Percentiles rank a stretch among this genome's conserved stretches.
Evolutionary conservation across 2,113 vertebrate genomes (phyloP).

Genomic region (Gambusia affinis): DNA sequence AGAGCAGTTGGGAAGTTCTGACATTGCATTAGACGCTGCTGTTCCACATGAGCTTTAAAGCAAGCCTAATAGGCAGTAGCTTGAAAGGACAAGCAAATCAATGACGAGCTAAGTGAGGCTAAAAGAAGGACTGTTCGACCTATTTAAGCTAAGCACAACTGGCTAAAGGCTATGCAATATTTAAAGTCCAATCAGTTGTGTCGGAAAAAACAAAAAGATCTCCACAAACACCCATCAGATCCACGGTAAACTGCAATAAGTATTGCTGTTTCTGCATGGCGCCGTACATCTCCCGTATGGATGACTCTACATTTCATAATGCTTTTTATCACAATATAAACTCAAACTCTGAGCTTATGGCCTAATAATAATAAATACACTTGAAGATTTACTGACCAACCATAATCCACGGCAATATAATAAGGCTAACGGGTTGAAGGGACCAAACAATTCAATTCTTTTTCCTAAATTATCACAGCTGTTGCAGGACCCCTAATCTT

Average conservation of each 20-base stretch:
- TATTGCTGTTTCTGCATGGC: too few relatives aligned
- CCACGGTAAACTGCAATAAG: neutral
- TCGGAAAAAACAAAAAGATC: neutral
- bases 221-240: slow-evolving; percentile 1
- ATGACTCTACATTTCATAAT: slow-evolving; percentile 13
- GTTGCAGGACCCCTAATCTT: neutral
- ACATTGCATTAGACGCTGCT: slow-evolving; percentile 58
- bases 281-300: slow-evolving; percentile 9
- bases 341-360: neutral
- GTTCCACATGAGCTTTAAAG: slow-evolving; percentile 59
- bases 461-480: neutral
- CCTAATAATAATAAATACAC: slow-evolving; percentile 20
- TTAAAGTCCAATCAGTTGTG: slow-evolving; percentile 33
- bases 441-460: neutral
- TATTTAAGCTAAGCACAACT: slow-evolving; percentile 43
- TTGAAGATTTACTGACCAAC: neutral
- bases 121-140: slow-evolving; percentile 41
- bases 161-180: slow-evolving; percentile 35
- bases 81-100: slow-evolving; percentile 67
- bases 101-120: slow-evolving; percentile 65
- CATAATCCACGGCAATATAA: neutral
- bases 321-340: slow-evolving; percentile 19
- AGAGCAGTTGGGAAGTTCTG: slow-evolving; percentile 59
- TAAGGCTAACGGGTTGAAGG: neutral
- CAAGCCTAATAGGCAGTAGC: slow-evolving; percentile 59